phyloP scores from a whole-genome alignment of 2,888 invertebrate genomes.

The Brachyopa scutellaris region DNA sequence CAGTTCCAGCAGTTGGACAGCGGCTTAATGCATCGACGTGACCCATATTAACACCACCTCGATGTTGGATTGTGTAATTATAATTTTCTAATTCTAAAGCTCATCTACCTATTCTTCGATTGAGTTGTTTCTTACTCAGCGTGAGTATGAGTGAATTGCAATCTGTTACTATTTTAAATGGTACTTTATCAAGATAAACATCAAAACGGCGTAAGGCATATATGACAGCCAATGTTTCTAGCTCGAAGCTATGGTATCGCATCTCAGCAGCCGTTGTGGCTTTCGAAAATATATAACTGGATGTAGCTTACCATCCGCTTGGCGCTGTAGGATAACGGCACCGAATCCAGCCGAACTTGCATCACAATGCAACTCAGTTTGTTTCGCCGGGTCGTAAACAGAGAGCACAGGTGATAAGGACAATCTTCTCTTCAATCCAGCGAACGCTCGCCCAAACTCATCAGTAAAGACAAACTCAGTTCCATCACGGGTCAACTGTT shows the following conservation, averaged over 20 bases:
- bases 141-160: no score
- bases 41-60: conserved; percentile 18
- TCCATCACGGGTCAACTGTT: conserved; percentile 18
- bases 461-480: conserved; percentile 26
- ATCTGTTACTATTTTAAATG: no score
- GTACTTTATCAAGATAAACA: no score
- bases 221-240: no score
- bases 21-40: conserved; percentile 45
- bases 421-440: no score
- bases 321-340: conserved; percentile 74
- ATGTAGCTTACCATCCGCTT: conserved; percentile 68
- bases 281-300: no score
- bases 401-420: conserved; percentile 74
- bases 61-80: conserved; percentile 29
- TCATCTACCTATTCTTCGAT: conserved; percentile 75
- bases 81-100: conserved; percentile 69
- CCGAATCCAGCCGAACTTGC: conserved; percentile 74
- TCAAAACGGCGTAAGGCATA: no score
- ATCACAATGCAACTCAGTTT: conserved; percentile 76
- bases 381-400: conserved; percentile 73
- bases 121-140: conserved; percentile 74
- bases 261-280: no score
- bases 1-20: conserved; percentile 13
- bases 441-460: neutral
- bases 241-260: no score